Conservation (phyloP, 2,113 vertebrate genomes). For the Laticauda laticaudata region DNA sequence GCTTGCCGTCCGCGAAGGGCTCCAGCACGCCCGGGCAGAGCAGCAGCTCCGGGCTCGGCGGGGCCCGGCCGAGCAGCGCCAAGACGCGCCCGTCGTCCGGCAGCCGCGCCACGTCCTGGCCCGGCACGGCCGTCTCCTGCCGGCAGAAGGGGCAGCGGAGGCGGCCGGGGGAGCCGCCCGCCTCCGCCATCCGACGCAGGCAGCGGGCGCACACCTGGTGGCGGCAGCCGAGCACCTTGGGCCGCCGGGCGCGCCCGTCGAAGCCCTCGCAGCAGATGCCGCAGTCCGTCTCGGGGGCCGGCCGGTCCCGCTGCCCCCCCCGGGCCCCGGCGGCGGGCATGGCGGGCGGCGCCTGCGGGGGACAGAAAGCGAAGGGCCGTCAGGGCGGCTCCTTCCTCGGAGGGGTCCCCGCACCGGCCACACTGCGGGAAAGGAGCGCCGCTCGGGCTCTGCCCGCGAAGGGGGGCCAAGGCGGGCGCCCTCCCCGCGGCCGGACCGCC, state of each 20-base stretch:
- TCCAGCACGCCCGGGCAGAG: constrained; percentile 76
- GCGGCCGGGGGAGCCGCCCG: constrained; percentile 63
- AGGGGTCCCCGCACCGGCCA: background rate
- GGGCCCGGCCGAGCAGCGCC: constrained; percentile 65
- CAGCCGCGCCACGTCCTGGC: constrained; percentile 77
- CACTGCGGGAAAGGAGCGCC: background rate
- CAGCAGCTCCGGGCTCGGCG: constrained; percentile 70
- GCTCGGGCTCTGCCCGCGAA: no score
- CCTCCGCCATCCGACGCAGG: constrained; percentile 78
- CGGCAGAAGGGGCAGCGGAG: constrained; percentile 89
- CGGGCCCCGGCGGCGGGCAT: background rate
- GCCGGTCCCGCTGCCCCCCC: background rate
- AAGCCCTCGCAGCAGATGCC: constrained; percentile 85
- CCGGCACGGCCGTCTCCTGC: constrained; percentile 74
- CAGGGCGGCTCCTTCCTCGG: background rate
- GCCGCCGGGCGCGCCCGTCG: constrained; percentile 72
- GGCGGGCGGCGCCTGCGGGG: background rate
- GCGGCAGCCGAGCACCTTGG: constrained; percentile 79
- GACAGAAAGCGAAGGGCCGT: background rate
- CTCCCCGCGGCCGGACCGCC: no score
- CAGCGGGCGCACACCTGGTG: constrained; percentile 83
- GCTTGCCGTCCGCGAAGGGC: constrained; percentile 45
- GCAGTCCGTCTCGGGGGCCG: constrained; percentile 80
- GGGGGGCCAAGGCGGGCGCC: no score
- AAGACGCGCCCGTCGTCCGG: constrained; percentile 78